Percentiles rank a stretch among this genome's conserved stretches.
These are phyloP conservation scores for Caerostris darwini DNA, from an alignment of 1,140 invertebrate genomes.

Conservation along the genomic window DNA sequence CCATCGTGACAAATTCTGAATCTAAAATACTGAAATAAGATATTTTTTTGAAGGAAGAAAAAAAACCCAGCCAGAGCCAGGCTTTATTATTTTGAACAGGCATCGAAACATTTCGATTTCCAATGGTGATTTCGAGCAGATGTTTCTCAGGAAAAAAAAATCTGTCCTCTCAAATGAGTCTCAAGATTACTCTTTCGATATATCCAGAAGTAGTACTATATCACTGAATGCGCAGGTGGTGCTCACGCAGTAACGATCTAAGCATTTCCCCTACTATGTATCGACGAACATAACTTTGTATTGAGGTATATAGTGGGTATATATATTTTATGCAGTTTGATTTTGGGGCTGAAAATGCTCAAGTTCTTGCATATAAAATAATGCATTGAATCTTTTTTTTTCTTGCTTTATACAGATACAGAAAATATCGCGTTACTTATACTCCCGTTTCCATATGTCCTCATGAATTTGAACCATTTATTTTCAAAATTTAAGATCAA, in stretches of 20 bases:
- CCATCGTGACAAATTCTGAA: not conserved
- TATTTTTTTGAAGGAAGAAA: not conserved
- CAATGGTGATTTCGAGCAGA: constrained; percentile 63
- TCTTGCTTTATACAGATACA: too few species aligned
- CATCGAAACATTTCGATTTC: constrained; percentile 59
- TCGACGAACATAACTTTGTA: not conserved
- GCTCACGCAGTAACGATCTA: constrained; percentile 36
- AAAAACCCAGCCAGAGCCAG: not conserved
- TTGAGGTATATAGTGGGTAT: not conserved
- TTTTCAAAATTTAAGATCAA: too few species aligned
- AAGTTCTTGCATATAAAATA: not conserved
- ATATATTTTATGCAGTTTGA: not conserved
- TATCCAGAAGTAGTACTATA: constrained; percentile 30
- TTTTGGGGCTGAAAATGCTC: not conserved
- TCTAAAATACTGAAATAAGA: not conserved
- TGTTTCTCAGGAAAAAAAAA: constrained; percentile 30
- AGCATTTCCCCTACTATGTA: constrained; percentile 22
- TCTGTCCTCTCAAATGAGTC: constrained; percentile 59
- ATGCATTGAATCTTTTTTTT: too few species aligned
- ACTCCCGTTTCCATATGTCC: too few species aligned
- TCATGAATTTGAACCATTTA: too few species aligned
- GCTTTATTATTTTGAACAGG: constrained; percentile 48
- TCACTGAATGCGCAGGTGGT: constrained; percentile 34
- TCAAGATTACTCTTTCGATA: constrained; percentile 66
- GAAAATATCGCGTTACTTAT: too few species aligned